A percentile compares a stretch with the other conserved stretches of the same genome.
Conservation (phyloP, 2,113 vertebrate genomes). For the Caracal caracal region DNA sequence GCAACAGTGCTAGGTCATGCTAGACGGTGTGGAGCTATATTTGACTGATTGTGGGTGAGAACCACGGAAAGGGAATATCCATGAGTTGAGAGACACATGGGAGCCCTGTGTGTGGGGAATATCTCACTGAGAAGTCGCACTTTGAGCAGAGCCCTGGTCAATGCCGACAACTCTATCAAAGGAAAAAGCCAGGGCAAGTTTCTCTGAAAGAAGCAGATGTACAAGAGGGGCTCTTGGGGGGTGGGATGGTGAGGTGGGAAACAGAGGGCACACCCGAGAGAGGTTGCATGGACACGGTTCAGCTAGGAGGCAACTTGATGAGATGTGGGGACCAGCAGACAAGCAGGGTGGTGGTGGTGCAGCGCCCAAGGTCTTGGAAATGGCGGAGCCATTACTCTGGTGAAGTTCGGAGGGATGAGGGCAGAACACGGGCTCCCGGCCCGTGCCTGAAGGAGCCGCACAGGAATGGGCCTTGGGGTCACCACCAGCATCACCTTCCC, state of each 20-base stretch:
- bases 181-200: neutral
- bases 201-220: fast-evolving
- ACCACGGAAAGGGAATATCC: too few relatives aligned
- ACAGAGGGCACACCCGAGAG: too few relatives aligned
- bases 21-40: fast-evolving
- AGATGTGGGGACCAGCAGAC: too few relatives aligned
- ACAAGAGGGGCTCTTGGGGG: too few relatives aligned
- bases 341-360: fast-evolving
- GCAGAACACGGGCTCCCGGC: fast-evolving
- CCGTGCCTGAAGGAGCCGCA: fast-evolving
- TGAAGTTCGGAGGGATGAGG: fast-evolving
- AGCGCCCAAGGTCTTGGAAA: neutral
- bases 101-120: neutral
- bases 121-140: neutral
- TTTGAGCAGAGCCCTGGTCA: neutral
- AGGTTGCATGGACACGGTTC: neutral
- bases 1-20: neutral
- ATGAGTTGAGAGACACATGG: neutral
- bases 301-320: too few relatives aligned
- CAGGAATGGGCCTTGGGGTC: too few relatives aligned
- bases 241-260: neutral
- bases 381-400: fast-evolving
- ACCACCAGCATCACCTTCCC: fast-evolving
- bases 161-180: neutral
- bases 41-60: neutral